phyloP scores from a whole-genome alignment of 2,797 vertebrate genomes.

The Mionectes olivaceus region DNA sequence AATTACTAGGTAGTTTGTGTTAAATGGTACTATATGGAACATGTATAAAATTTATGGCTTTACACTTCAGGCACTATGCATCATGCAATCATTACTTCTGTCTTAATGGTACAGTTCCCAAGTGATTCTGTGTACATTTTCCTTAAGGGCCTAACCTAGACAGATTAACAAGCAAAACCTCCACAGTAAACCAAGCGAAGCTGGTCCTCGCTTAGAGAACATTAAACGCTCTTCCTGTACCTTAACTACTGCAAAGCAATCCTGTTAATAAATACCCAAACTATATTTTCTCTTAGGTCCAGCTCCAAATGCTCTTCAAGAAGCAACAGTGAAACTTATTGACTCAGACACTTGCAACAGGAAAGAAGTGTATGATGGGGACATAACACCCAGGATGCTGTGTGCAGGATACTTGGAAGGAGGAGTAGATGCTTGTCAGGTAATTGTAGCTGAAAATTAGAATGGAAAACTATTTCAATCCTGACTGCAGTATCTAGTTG shows the following conservation, averaged over 20 bases:
- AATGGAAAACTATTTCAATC: neutral
- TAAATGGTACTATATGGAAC: neutral
- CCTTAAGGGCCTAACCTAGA: neutral
- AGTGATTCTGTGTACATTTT: neutral
- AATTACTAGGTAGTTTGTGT: neutral
- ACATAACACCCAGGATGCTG: conserved; percentile 77
- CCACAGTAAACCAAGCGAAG: neutral
- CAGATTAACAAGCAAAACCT: neutral
- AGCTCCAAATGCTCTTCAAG: conserved; percentile 77
- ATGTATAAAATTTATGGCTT: neutral
- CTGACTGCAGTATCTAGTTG: neutral
- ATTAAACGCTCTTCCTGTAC: neutral
- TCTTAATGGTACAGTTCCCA: neutral
- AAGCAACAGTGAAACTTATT: conserved; percentile 78
- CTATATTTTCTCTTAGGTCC: conserved; percentile 59
- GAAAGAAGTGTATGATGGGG: conserved; percentile 69
- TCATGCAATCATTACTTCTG: neutral
- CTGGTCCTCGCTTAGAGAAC: neutral
- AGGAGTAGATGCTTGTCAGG: conserved; percentile 79
- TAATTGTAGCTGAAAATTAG: conserved; percentile 47
- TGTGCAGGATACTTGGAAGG: conserved; percentile 77
- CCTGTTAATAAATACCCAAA: neutral
- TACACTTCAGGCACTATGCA: neutral
- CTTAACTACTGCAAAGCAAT: neutral
- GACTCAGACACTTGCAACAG: conserved; percentile 75